Evolutionary conservation across 2,797 vertebrate genomes (phyloP).

Genomic region (Chaunax sp.): DNA sequence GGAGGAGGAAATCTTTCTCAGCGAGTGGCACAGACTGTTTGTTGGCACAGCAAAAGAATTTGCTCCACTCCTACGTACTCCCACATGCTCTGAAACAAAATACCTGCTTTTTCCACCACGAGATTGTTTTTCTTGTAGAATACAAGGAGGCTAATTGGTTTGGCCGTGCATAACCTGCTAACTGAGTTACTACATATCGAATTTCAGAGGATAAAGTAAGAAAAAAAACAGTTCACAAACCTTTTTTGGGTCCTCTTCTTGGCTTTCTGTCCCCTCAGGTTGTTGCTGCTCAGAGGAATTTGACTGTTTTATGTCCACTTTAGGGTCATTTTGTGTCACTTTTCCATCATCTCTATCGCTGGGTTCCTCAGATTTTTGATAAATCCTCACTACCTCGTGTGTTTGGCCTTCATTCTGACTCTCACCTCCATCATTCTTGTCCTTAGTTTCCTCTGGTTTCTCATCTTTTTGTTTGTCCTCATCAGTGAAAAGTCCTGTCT

Average conservation of each 20-base stretch:
- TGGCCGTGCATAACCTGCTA: slow-evolving; percentile 3
- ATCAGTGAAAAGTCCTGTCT: background rate
- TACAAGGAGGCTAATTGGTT: background rate
- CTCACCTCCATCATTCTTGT: slow-evolving; percentile 23
- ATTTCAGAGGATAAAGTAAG: background rate
- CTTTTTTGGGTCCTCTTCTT: slow-evolving; percentile 69
- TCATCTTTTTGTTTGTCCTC: background rate
- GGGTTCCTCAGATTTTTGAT: slow-evolving; percentile 25
- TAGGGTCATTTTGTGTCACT: slow-evolving; percentile 10
- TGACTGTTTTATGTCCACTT: slow-evolving; percentile 45
- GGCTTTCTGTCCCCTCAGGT: slow-evolving; percentile 49
- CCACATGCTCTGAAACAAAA: slow-evolving; percentile 43
- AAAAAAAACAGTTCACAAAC: slow-evolving; percentile 57
- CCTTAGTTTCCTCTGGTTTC: slow-evolving; percentile 25
- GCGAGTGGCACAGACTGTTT: slow-evolving; percentile 49
- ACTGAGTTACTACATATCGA: background rate
- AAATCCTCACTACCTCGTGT: slow-evolving; percentile 8
- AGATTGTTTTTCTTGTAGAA: slow-evolving; percentile 2
- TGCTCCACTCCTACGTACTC: slow-evolving; percentile 50
- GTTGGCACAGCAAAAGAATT: slow-evolving; percentile 58
- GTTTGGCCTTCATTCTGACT: slow-evolving; percentile 14
- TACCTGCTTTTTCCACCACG: slow-evolving; percentile 42
- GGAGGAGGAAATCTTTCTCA: slow-evolving; percentile 38
- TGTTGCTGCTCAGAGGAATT: slow-evolving; percentile 47
- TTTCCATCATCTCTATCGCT: slow-evolving; percentile 23